phyloP scores from a whole-genome alignment of 2,888 invertebrate genomes.

The Apamea anceps region DNA sequence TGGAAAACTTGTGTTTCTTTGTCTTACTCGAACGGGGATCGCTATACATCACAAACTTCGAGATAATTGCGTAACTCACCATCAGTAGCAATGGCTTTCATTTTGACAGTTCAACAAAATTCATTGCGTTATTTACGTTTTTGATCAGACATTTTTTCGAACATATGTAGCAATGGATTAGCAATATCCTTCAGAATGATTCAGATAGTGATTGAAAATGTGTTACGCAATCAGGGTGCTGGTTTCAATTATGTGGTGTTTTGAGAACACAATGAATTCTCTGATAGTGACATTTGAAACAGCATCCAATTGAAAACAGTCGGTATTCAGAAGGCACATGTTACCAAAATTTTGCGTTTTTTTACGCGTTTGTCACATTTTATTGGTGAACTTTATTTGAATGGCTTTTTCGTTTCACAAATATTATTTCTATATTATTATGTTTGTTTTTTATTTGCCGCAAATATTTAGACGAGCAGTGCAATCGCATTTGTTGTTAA shows the following conservation, averaged over 20 bases:
- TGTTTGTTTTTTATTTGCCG: slow-evolving; percentile 55
- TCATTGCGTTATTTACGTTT: too few species aligned
- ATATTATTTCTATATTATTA: slow-evolving; percentile 55
- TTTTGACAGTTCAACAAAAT: too few species aligned
- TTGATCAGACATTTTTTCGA: too few species aligned
- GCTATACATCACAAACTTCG: slow-evolving; percentile 8
- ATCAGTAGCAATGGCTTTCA: neutral
- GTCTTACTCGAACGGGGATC: slow-evolving; percentile 26
- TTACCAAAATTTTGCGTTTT: slow-evolving; percentile 47
- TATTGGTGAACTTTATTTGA: slow-evolving; percentile 46
- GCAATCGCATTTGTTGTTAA: slow-evolving; percentile 65
- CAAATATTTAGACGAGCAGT: slow-evolving; percentile 57
- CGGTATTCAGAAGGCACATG: slow-evolving; percentile 33
- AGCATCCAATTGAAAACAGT: slow-evolving; percentile 21
- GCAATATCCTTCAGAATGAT: neutral
- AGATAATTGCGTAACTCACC: neutral
- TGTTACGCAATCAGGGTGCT: neutral
- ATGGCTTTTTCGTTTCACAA: slow-evolving; percentile 50
- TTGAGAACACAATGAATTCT: neutral
- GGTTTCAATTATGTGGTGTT: slow-evolving; percentile 30
- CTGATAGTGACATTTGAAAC: neutral
- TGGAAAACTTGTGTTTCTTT: slow-evolving; percentile 23
- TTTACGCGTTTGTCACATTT: slow-evolving; percentile 43
- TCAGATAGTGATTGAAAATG: neutral
- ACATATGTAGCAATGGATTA: neutral